phyloP scores from a whole-genome alignment of 2,113 vertebrate species.

The Cyanoliseus patagonus region DNA sequence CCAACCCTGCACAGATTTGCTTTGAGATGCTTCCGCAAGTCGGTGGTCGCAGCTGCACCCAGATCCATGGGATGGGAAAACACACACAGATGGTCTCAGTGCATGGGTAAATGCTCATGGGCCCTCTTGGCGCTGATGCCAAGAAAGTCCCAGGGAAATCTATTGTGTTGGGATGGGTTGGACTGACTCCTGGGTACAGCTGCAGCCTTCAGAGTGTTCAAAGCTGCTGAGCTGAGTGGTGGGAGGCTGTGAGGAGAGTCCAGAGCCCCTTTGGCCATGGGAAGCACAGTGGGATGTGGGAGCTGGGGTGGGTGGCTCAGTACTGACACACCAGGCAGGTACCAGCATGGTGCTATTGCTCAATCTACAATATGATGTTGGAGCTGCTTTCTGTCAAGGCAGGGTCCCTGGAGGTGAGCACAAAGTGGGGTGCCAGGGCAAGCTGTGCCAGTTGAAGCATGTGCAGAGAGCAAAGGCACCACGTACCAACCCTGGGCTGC shows the following conservation, averaged over 20 bases:
- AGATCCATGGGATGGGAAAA: background rate
- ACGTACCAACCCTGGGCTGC: rapidly evolving
- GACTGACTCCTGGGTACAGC: background rate
- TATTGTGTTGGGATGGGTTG: background rate
- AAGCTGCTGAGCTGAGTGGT: background rate
- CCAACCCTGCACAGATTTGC: background rate
- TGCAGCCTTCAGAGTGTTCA: background rate
- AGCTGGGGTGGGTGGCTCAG: background rate
- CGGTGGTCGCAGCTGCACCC: rapidly evolving
- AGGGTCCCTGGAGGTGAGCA: background rate
- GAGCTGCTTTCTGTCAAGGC: background rate
- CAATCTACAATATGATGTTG: background rate
- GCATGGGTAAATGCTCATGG: rapidly evolving
- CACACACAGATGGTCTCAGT: rapidly evolving
- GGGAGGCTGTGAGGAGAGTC: rapidly evolving
- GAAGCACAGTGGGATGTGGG: rapidly evolving
- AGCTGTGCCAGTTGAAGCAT: background rate
- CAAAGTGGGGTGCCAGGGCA: rapidly evolving
- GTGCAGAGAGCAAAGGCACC: background rate
- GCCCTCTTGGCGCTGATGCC: background rate
- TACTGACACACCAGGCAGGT: constrained; percentile 12
- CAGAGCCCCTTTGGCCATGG: background rate
- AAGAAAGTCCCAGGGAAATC: background rate
- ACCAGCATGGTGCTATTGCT: background rate
- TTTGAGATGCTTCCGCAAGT: rapidly evolving